Conservation (phyloP, 2,888 invertebrate species). For the Meghimatium bilineatum region DNA sequence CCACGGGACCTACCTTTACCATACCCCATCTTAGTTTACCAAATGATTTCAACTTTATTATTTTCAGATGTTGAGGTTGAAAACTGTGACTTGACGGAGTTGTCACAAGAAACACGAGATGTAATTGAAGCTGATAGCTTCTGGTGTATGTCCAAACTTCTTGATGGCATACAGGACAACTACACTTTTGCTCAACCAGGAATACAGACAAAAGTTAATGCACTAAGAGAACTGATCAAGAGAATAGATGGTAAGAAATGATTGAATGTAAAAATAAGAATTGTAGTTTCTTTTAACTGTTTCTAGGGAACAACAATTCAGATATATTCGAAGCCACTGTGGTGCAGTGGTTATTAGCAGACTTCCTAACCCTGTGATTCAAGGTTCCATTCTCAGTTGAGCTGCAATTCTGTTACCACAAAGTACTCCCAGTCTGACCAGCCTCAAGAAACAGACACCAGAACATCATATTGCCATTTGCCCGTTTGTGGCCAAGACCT, state of each 20-base stretch:
- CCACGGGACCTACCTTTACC: too few species aligned
- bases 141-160: slow-evolving; percentile 97
- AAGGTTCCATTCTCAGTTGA: too few species aligned
- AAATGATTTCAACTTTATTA: not conserved
- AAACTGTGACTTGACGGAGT: slow-evolving; percentile 87
- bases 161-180: slow-evolving; percentile 99
- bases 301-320: too few species aligned
- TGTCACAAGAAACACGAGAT: slow-evolving; percentile 87
- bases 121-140: slow-evolving; percentile 98
- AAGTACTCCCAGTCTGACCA: too few species aligned
- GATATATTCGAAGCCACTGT: too few species aligned
- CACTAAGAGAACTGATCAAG: slow-evolving; percentile 94
- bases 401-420: too few species aligned
- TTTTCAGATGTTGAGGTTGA: slow-evolving; percentile 87
- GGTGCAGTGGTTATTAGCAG: too few species aligned
- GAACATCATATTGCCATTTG: too few species aligned
- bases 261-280: not conserved
- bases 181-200: slow-evolving; percentile 99
- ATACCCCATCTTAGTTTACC: not conserved
- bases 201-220: slow-evolving; percentile 97
- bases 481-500: too few species aligned
- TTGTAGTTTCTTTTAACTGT: too few species aligned
- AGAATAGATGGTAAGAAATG: slow-evolving; percentile 88
- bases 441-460: too few species aligned
- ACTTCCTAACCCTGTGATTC: too few species aligned